Conservation (phyloP, 2,797 vertebrate genomes). For the Darevskia mixta region DNA sequence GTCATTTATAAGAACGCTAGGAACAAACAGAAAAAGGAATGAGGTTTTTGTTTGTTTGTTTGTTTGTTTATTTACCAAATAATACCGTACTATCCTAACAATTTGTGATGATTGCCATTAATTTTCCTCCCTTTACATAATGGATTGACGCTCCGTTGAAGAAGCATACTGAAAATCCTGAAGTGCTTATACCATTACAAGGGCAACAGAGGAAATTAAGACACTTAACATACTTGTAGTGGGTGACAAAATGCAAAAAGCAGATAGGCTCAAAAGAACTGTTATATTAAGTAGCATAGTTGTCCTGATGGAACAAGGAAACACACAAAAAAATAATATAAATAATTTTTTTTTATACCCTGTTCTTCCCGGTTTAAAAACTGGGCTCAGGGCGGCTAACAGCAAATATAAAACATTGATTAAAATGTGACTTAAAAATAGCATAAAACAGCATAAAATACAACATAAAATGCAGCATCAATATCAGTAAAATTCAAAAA, state of each 20-base stretch:
- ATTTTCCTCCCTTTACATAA: neutral
- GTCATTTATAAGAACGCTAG: slow-evolving; percentile 94
- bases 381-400: too few species aligned
- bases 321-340: neutral
- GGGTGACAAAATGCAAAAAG: neutral
- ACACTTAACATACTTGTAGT: neutral
- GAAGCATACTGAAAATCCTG: slow-evolving; percentile 3
- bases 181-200: neutral
- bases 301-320: neutral
- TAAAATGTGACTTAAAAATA: too few species aligned
- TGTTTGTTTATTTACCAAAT: slow-evolving; percentile 29
- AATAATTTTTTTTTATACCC: too few species aligned
- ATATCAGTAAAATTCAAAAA: too few species aligned
- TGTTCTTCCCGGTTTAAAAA: too few species aligned
- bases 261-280: neutral
- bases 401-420: too few species aligned
- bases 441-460: too few species aligned
- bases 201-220: neutral
- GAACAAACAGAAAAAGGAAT: slow-evolving; percentile 65
- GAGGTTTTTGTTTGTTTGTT: neutral
- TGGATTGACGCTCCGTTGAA: neutral
- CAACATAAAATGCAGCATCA: too few species aligned
- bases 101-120: slow-evolving; percentile 38
- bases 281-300: neutral
- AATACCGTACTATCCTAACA: slow-evolving; percentile 40